Conservation (phyloP, 2,797 vertebrate species). For the Myotis pilosus region DNA sequence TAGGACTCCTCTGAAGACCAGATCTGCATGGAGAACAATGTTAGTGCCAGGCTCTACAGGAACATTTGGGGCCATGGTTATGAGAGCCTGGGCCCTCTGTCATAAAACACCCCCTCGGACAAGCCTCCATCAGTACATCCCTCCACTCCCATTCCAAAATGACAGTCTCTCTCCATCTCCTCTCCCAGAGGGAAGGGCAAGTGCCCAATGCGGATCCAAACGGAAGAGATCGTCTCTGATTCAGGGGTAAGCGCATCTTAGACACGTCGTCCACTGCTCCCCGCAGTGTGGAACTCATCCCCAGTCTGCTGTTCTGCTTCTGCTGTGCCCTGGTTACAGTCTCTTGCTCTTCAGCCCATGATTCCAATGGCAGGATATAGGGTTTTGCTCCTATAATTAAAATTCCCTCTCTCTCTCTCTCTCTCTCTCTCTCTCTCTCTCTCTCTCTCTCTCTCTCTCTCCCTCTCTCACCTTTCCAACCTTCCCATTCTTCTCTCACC, state of each 20-base stretch:
- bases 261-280: background rate
- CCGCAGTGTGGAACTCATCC: background rate
- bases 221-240: background rate
- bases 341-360: background rate
- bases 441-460: no score
- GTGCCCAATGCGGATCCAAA: rapidly evolving
- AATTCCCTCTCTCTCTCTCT: background rate
- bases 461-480: no score
- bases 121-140: background rate
- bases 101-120: background rate
- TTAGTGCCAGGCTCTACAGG: background rate
- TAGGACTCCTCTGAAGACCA: background rate
- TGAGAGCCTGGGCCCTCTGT: background rate
- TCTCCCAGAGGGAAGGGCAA: background rate
- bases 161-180: background rate
- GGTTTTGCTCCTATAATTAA: background rate
- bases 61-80: background rate
- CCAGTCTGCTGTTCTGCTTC: background rate
- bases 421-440: background rate
- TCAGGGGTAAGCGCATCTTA: background rate
- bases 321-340: background rate
- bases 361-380: background rate
- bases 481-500: background rate
- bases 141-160: background rate
- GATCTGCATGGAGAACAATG: background rate